Percentiles rank a stretch among this genome's conserved stretches.
Conservation (phyloP, 2,888 invertebrate species). For the Magallana nippona region DNA sequence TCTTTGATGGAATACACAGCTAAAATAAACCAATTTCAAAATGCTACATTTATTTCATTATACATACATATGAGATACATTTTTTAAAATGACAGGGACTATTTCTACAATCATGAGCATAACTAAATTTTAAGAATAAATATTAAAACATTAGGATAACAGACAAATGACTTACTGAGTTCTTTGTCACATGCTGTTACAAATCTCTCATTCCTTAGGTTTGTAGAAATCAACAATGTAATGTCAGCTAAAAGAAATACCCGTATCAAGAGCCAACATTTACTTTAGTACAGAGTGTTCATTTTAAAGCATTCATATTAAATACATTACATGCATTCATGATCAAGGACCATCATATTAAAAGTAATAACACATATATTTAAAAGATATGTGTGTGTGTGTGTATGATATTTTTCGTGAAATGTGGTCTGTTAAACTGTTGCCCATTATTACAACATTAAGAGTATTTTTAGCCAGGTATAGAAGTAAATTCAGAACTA, state of each 20-base stretch:
- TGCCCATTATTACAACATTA: no score
- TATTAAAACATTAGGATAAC: background rate
- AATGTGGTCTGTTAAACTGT: no score
- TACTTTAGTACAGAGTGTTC: background rate
- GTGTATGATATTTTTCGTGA: background rate
- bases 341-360: no score
- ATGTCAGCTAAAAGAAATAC: constrained; percentile 66
- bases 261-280: background rate
- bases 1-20: constrained; percentile 64
- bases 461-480: no score
- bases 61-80: no score
- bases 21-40: constrained; percentile 47
- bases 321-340: no score
- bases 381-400: no score
- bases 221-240: constrained; percentile 66
- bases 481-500: background rate
- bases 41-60: no score
- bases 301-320: no score
- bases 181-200: constrained; percentile 73
- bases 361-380: background rate
- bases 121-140: background rate
- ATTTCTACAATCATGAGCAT: no score
- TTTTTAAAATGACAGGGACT: no score
- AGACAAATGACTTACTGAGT: constrained; percentile 61
- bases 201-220: constrained; percentile 63